Evolutionary conservation across 2,888 invertebrate species (phyloP).

Genomic region (Agrilus cyanescens): DNA sequence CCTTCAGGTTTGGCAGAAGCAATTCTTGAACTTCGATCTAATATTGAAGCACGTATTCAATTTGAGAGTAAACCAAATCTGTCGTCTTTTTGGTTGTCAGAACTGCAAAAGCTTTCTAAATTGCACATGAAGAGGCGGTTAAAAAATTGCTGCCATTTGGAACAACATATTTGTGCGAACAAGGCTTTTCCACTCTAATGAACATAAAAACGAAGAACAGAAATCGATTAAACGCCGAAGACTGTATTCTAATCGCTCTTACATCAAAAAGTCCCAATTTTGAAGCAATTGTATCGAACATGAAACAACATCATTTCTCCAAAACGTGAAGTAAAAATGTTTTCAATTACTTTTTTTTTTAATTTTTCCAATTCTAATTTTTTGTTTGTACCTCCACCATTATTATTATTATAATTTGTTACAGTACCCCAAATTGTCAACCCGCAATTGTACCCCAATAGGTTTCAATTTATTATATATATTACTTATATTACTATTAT

Average conservation of each 20-base stretch:
- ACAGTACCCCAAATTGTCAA: conserved; percentile 10
- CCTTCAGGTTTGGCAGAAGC: conserved; percentile 14
- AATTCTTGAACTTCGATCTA: conserved; percentile 16
- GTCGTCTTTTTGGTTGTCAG: conserved; percentile 18
- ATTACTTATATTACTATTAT: no score
- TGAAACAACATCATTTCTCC: conserved; percentile 17
- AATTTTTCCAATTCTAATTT: no score
- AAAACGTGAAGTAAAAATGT: conserved; percentile 15
- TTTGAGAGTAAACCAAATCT: conserved; percentile 17
- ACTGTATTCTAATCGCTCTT: conserved; percentile 17
- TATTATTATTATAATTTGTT: conserved; percentile 11
- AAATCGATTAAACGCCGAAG: conserved; percentile 17
- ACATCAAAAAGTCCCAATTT: conserved; percentile 17
- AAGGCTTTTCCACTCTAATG: conserved; percentile 9
- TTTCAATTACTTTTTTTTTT: conserved; percentile 9
- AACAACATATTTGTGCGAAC: conserved; percentile 3
- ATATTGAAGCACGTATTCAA: conserved; percentile 12
- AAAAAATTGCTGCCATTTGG: conserved; percentile 6
- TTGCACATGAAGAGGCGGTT: conserved; percentile 14
- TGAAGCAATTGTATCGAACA: conserved; percentile 15
- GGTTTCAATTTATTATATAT: no score
- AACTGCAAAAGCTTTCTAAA: conserved; percentile 20
- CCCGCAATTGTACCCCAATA: conserved; percentile 4
- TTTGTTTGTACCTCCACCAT: conserved; percentile 7
- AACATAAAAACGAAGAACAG: conserved; percentile 19